Evolutionary conservation across 1,140 invertebrate species (phyloP).

Genomic region (Magallana ariakensis): DNA sequence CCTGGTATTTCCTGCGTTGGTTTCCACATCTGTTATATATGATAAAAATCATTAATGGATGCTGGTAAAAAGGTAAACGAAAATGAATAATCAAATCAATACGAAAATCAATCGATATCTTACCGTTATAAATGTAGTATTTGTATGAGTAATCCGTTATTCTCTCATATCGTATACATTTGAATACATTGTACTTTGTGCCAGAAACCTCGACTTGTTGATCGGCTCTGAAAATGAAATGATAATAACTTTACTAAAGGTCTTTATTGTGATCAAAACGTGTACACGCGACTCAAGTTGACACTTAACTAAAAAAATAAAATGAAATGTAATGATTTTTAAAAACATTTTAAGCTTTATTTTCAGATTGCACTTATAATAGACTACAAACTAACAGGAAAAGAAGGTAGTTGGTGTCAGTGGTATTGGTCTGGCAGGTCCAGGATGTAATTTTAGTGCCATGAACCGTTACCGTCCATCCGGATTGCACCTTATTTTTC

Average conservation of each 20-base stretch:
- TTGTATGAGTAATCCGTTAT: slow-evolving; percentile 46
- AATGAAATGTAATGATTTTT: too few relatives aligned
- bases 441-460: slow-evolving; percentile 39
- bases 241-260: too few relatives aligned
- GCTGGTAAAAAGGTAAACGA: too few relatives aligned
- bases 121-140: slow-evolving; percentile 45
- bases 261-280: too few relatives aligned
- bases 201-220: slow-evolving; percentile 33
- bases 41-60: too few relatives aligned
- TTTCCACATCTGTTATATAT: slow-evolving; percentile 2
- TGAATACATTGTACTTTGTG: slow-evolving; percentile 37
- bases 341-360: too few relatives aligned
- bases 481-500: slow-evolving; percentile 35
- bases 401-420: slow-evolving; percentile 28
- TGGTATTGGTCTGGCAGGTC: slow-evolving; percentile 47
- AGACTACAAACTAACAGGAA: not conserved
- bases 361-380: not conserved
- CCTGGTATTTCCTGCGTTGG: slow-evolving; percentile 5
- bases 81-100: not conserved
- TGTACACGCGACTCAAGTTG: too few relatives aligned
- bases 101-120: not conserved
- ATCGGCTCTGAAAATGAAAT: slow-evolving; percentile 39
- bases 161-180: slow-evolving; percentile 42
- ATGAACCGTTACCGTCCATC: slow-evolving; percentile 45
- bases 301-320: too few relatives aligned